Conservation (phyloP, 1,140 invertebrate genomes). For the Theocolax elegans region DNA sequence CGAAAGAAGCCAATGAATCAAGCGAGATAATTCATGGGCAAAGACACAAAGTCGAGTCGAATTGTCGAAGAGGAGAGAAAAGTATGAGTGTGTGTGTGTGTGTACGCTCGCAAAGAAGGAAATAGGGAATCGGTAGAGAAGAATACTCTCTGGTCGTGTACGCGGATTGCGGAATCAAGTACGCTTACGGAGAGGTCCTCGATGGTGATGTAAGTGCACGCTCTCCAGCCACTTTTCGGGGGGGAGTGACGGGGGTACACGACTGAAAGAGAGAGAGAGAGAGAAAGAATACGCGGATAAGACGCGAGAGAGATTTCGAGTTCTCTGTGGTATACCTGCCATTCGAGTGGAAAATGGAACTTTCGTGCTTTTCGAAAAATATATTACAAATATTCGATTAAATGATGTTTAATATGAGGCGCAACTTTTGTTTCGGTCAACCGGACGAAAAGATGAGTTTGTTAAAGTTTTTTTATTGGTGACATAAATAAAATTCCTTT, state of each 20-base stretch:
- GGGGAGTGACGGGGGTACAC: too few relatives aligned
- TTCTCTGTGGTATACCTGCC: too few relatives aligned
- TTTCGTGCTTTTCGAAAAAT: neutral
- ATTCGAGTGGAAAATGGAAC: neutral
- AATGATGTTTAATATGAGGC: too few relatives aligned
- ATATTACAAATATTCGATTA: too few relatives aligned
- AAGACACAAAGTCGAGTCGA: neutral
- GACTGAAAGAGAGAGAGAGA: too few relatives aligned
- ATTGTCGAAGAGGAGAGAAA: neutral
- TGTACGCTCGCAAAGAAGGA: neutral
- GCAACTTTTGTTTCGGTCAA: too few relatives aligned
- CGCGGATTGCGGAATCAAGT: slow-evolving; percentile 61
- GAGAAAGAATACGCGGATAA: too few relatives aligned
- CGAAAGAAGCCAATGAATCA: slow-evolving; percentile 10
- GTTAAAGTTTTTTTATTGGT: too few relatives aligned
- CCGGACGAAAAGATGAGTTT: too few relatives aligned
- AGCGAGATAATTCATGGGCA: neutral
- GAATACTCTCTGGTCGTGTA: neutral
- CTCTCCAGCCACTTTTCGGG: neutral
- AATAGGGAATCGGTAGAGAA: neutral
- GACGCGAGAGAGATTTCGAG: neutral
- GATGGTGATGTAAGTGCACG: slow-evolving; percentile 24
- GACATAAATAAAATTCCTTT: too few relatives aligned
- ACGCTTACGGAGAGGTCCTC: slow-evolving; percentile 46
- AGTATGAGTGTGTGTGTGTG: neutral